Conservation (phyloP, 1,140 invertebrate species). For the Antheraea mylitta region DNA sequence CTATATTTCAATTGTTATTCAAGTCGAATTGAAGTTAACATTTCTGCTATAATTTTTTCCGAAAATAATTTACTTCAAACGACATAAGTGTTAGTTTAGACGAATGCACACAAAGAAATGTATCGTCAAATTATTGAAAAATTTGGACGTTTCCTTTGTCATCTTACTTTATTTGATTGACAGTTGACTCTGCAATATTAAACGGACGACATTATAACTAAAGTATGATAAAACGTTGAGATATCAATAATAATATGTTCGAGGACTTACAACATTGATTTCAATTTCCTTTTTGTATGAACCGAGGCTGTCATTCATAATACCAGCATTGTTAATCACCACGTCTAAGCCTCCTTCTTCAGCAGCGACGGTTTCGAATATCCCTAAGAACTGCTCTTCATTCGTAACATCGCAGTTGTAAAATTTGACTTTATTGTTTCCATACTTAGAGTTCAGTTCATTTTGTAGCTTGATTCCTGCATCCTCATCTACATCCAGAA, state of each 20-base stretch:
- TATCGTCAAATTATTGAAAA: too few relatives aligned
- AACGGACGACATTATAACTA: too few relatives aligned
- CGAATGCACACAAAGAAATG: too few relatives aligned
- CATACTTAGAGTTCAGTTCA: slow-evolving; percentile 45
- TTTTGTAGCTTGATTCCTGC: slow-evolving; percentile 36
- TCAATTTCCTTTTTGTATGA: slow-evolving; percentile 52
- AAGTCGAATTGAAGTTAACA: too few relatives aligned
- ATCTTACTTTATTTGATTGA: too few relatives aligned
- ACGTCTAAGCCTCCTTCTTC: slow-evolving; percentile 82
- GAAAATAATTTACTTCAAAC: too few relatives aligned
- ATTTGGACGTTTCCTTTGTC: too few relatives aligned
- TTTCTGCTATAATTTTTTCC: too few relatives aligned
- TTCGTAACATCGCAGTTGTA: slow-evolving; percentile 52
- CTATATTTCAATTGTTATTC: too few relatives aligned
- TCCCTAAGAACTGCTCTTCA: slow-evolving; percentile 31
- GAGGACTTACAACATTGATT: slow-evolving; percentile 59
- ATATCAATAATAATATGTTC: background rate
- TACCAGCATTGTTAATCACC: slow-evolving; percentile 84
- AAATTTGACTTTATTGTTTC: slow-evolving; percentile 44
- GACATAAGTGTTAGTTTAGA: too few relatives aligned
- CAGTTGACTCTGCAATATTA: too few relatives aligned
- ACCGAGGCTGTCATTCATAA: slow-evolving; percentile 33
- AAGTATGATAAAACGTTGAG: too few relatives aligned
- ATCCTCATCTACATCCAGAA: slow-evolving; percentile 42
- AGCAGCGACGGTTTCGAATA: slow-evolving; percentile 33